Evolutionary conservation across 2,888 invertebrate species (phyloP).

Genomic region (Halictus quadricinctus): DNA sequence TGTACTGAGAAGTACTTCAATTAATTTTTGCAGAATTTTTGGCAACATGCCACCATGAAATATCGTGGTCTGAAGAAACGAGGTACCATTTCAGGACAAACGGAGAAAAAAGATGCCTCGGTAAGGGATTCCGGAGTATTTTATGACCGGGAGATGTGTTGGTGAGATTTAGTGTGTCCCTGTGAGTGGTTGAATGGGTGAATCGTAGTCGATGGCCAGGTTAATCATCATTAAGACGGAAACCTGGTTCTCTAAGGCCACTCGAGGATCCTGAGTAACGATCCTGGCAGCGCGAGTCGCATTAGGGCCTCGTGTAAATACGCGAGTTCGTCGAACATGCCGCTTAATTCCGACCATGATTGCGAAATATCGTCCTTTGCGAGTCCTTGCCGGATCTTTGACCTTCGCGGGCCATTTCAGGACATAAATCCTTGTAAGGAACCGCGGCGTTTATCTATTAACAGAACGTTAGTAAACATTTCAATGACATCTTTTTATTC

Average conservation of each 20-base stretch:
- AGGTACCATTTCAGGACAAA: neutral
- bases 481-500: neutral
- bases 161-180: slow-evolving; percentile 56
- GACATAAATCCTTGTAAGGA: neutral
- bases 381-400: neutral
- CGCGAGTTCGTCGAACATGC: slow-evolving; percentile 57
- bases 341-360: slow-evolving; percentile 53
- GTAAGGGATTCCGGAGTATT: slow-evolving; percentile 55
- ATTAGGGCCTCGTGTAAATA: slow-evolving; percentile 65
- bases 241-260: slow-evolving; percentile 62
- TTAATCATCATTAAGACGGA: slow-evolving; percentile 74
- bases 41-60: neutral
- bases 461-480: neutral
- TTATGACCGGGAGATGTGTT: slow-evolving; percentile 38
- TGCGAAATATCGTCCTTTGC: slow-evolving; percentile 51
- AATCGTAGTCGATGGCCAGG: slow-evolving; percentile 68
- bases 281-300: slow-evolving; percentile 64
- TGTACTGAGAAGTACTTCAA: neutral
- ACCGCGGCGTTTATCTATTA: neutral
- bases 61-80: neutral
- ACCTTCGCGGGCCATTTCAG: neutral
- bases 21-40: neutral
- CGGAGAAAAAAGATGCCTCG: slow-evolving; percentile 3
- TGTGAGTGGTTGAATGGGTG: slow-evolving; percentile 50
- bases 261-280: slow-evolving; percentile 71